phyloP scores from a whole-genome alignment of 2,113 vertebrate genomes.

The Stigmatopora argus region DNA sequence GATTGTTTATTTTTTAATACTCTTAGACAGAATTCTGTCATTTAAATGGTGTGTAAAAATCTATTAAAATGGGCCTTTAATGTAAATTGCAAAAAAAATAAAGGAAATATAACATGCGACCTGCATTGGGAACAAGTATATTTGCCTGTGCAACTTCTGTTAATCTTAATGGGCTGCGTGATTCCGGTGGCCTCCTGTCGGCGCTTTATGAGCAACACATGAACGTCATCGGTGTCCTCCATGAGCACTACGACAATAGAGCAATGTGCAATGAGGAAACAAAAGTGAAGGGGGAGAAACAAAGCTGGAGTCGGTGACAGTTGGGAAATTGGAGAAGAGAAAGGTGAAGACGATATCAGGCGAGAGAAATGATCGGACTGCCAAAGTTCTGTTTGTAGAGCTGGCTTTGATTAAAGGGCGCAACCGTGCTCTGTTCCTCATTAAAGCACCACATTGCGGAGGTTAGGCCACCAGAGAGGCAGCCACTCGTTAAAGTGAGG shows the following conservation, averaged over 20 bases:
- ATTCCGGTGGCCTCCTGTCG: constrained; percentile 24
- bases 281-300: constrained; percentile 10
- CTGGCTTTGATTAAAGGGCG: constrained; percentile 64
- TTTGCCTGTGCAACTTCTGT: constrained; percentile 12
- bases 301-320: constrained; percentile 31
- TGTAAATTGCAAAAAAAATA: background rate
- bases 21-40: too few species aligned
- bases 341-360: constrained; percentile 41
- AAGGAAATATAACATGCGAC: background rate
- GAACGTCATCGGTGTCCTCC: constrained; percentile 10
- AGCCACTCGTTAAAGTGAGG: constrained; percentile 22
- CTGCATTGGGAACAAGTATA: background rate
- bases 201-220: constrained; percentile 13
- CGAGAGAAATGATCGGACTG: constrained; percentile 53
- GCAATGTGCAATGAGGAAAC: background rate
- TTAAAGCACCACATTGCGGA: constrained; percentile 43
- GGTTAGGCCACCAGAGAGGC: constrained; percentile 20
- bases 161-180: constrained; percentile 34
- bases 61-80: background rate
- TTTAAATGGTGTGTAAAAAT: too few species aligned
- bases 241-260: constrained; percentile 26
- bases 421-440: constrained; percentile 54
- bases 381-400: constrained; percentile 52
- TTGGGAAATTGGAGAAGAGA: constrained; percentile 24
- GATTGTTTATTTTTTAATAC: too few species aligned